Conservation (phyloP, 2,797 vertebrate genomes). For the Gymnoscopelus microlampas region DNA sequence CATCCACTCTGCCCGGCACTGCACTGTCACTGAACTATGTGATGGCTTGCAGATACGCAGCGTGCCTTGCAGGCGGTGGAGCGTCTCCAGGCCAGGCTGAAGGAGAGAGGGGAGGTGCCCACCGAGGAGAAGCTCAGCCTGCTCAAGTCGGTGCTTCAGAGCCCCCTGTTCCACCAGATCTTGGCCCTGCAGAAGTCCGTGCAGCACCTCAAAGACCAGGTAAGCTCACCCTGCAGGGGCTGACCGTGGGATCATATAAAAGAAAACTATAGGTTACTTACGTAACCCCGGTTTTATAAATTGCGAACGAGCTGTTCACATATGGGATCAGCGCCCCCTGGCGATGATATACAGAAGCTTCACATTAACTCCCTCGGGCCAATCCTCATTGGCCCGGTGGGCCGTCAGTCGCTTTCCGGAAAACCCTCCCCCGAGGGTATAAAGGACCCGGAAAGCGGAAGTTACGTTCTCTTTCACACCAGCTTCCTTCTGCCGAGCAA, state of each 20-base stretch:
- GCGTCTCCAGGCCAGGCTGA: conserved; percentile 92
- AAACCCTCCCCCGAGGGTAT: too few species aligned
- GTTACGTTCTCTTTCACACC: too few species aligned
- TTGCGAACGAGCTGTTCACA: too few species aligned
- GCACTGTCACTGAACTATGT: conserved; percentile 76
- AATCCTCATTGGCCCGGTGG: too few species aligned
- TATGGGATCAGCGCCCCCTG: too few species aligned
- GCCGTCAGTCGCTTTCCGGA: too few species aligned
- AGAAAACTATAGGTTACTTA: too few species aligned
- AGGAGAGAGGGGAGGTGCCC: conserved; percentile 90
- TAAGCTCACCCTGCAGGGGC: conserved; percentile 51
- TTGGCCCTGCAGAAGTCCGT: conserved; percentile 92
- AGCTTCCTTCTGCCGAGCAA: too few species aligned
- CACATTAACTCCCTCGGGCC: too few species aligned
- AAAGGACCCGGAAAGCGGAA: too few species aligned
- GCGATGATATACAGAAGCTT: too few species aligned
- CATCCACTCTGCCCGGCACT: conserved; percentile 20
- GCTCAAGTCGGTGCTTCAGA: conserved; percentile 93
- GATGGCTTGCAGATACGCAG: conserved; percentile 86
- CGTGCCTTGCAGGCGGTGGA: conserved; percentile 95
- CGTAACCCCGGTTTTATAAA: too few species aligned
- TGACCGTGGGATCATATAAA: background rate
- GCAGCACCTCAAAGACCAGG: conserved; percentile 94
- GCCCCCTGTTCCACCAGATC: conserved; percentile 97
- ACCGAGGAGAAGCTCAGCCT: conserved; percentile 93